Evolutionary conservation across 2,888 invertebrate species (phyloP), one percentile per base, ranked within the genome.

Genomic region (Plagodis dolabraria): DNA sequence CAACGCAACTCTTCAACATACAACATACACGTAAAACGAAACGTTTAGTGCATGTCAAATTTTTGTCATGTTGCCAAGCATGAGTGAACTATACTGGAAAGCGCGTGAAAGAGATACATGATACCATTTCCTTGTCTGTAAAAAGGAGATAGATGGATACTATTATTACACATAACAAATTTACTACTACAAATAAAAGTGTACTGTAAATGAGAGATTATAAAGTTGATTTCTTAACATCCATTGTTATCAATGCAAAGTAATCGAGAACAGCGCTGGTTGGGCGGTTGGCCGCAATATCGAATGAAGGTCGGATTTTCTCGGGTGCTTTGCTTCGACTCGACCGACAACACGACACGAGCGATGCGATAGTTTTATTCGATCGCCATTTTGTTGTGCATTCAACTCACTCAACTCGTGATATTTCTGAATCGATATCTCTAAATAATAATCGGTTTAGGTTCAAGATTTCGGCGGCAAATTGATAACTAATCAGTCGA

Each of bases 371-470:
- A 22, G 22, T 76, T 57, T 70, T 65, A 79, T 72, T 86, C 82
- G 77, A 82, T 83, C 86, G 85, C 84, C 84, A 85, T 85, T 76
- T 83, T 85, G 81, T 75, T 70, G 65, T 65, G 61, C 62, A 58
- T 67, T 65, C 7, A 36, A 36, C 8, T 40, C 67, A 36, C 8
- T 40, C 68, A 69, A 76, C 69, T 82, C 77, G 80, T 79, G 76
- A 74, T 80, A 77, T 65, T 79, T 84, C 84, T 77, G 79, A 87
- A 85, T 89, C 88, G 87, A 88, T 89, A 82, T 76, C 42, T 53
- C 42, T 53, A 33, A 52, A 52, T 49, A 61, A 48, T 64, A 67
- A 63, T 69, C 69, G 69, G 65, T 48, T 47, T 54, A 45, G 43
- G 53, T 55, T 56, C 40, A 49, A 59, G 36, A 69, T 78, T 84